Percentiles rank a stretch among this genome's conserved stretches.
phyloP scores from a whole-genome alignment of 2,888 invertebrate genomes.

The Nymphalis polychloros region DNA sequence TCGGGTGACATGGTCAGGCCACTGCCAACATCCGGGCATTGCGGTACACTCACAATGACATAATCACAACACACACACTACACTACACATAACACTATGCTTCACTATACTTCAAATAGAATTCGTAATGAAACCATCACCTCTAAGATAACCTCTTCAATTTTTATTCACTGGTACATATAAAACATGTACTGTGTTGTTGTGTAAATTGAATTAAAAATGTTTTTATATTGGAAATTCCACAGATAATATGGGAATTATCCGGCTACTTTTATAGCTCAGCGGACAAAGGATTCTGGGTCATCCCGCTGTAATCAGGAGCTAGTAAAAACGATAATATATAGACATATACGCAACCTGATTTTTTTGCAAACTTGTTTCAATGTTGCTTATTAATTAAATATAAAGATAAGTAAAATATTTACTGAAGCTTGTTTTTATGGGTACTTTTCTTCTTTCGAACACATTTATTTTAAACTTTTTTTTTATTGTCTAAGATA shows the following conservation, averaged over 20 bases:
- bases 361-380: neutral
- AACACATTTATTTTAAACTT: too few species aligned
- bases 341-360: neutral
- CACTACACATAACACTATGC: neutral
- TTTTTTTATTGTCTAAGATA: too few species aligned
- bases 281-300: constrained; percentile 14
- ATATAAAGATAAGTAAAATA: too few species aligned
- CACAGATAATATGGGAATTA: constrained; percentile 17
- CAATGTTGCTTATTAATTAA: neutral
- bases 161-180: neutral
- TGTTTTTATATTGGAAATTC: constrained; percentile 14
- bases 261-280: constrained; percentile 22
- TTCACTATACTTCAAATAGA: neutral
- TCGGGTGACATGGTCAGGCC: constrained; percentile 82
- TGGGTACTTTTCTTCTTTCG: too few species aligned
- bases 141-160: neutral
- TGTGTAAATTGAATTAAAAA: neutral
- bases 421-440: too few species aligned
- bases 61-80: constrained; percentile 21
- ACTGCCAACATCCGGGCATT: constrained; percentile 78
- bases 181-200: neutral
- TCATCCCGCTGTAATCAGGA: constrained; percentile 9
- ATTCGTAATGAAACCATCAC: neutral
- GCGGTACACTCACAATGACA: constrained; percentile 41
- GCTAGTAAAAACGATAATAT: constrained; percentile 15